Evolutionary conservation across 2,888 invertebrate genomes (phyloP).

Genomic region (Yponomeuta cagnagella): DNA sequence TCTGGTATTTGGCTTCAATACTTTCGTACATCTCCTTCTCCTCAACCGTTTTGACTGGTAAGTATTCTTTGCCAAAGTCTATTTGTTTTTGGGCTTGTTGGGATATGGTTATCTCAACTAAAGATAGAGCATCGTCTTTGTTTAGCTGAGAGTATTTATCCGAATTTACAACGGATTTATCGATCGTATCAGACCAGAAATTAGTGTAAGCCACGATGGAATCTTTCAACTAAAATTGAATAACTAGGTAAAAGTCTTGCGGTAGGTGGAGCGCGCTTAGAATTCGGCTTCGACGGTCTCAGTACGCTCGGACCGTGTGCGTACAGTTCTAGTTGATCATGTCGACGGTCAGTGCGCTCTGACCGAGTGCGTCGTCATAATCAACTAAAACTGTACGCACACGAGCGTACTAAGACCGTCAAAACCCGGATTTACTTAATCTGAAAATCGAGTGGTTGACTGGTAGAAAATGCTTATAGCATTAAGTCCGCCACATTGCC

Average conservation of each 20-base stretch:
- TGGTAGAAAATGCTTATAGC: too few relatives aligned
- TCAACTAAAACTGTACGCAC: too few relatives aligned
- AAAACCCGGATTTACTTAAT: too few relatives aligned
- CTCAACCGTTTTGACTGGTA: constrained; percentile 29
- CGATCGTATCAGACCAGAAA: constrained; percentile 37
- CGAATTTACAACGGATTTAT: constrained; percentile 34
- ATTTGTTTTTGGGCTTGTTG: constrained; percentile 34
- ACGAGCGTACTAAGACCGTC: too few relatives aligned
- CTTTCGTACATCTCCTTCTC: constrained; percentile 37
- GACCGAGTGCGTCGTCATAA: too few relatives aligned
- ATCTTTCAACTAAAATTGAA: constrained; percentile 29
- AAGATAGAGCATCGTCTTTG: constrained; percentile 31
- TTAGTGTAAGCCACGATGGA: constrained; percentile 38
- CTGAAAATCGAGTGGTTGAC: too few relatives aligned
- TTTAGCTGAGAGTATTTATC: constrained; percentile 28
- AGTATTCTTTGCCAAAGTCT: constrained; percentile 36
- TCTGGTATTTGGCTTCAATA: constrained; percentile 28
- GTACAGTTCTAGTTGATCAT: too few relatives aligned
- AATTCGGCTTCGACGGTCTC: too few relatives aligned
- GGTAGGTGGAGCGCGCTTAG: too few relatives aligned
- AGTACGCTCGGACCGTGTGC: too few relatives aligned
- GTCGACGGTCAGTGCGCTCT: too few relatives aligned
- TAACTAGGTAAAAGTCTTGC: background rate
- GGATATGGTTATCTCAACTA: constrained; percentile 36
- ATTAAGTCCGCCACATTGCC: too few relatives aligned